Evolutionary conservation across 2,113 vertebrate species (phyloP).

Genomic region (Fregata magnificens): DNA sequence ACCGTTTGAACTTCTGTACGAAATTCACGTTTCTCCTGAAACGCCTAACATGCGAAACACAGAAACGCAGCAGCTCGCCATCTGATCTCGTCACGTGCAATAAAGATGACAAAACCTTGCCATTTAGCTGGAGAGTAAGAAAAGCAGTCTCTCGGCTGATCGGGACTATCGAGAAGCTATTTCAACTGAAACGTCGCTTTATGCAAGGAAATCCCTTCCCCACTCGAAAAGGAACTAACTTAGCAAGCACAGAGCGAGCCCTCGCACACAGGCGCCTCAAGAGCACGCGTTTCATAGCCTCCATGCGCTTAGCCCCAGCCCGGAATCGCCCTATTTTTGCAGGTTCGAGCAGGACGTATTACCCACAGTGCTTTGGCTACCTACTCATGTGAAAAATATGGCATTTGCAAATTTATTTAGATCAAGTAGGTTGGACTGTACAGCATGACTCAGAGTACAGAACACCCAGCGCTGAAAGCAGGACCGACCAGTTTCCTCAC

Average conservation of each 20-base stretch:
- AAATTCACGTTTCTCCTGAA: not conserved
- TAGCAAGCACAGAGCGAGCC: not conserved
- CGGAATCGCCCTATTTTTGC: not conserved
- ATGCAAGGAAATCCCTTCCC: not conserved
- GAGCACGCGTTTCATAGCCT: not conserved
- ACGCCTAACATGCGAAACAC: rapidly evolving
- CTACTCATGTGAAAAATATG: not conserved
- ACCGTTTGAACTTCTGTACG: rapidly evolving
- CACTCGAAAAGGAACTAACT: not conserved
- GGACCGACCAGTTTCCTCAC: slow-evolving; percentile 5
- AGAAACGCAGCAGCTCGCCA: rapidly evolving
- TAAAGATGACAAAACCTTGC: not conserved
- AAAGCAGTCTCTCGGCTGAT: not conserved
- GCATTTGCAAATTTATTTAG: slow-evolving; percentile 16
- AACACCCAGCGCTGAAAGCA: not conserved
- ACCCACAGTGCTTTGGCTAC: not conserved
- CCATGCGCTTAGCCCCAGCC: not conserved
- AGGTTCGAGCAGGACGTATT: not conserved
- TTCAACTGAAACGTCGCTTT: not conserved
- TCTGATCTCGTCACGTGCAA: not conserved
- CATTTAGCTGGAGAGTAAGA: not conserved
- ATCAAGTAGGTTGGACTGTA: not conserved
- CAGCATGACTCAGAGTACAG: slow-evolving; percentile 8
- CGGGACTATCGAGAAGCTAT: too few relatives aligned
- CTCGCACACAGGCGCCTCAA: not conserved